phyloP scores from a whole-genome alignment of 2,888 invertebrate species.

The Phytoseiulus persimilis region DNA sequence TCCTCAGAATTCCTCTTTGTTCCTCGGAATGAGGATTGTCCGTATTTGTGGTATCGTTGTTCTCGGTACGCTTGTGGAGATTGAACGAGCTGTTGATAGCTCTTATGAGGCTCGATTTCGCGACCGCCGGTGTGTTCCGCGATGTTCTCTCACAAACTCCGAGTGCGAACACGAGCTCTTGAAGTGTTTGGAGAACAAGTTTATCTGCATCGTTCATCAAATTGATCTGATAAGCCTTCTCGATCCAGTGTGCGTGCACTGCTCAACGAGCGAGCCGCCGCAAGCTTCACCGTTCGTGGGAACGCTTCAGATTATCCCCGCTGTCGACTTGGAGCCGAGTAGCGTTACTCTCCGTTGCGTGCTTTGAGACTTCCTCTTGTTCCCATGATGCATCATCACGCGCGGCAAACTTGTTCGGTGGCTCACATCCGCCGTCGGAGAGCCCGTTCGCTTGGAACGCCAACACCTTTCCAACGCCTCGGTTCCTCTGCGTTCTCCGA shows the following conservation, averaged over 20 bases:
- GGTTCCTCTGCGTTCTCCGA: too few species aligned
- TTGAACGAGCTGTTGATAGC: too few species aligned
- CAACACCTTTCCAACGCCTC: too few species aligned
- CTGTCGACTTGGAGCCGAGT: neutral
- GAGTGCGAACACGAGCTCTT: neutral
- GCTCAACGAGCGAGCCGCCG: neutral
- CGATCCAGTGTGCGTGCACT: neutral
- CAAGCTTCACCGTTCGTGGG: neutral
- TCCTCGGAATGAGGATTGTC: too few species aligned
- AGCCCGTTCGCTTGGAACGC: too few species aligned
- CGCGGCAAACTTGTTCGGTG: too few species aligned
- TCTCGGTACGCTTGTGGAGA: too few species aligned
- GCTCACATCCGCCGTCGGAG: too few species aligned
- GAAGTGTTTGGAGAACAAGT: neutral
- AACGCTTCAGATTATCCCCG: neutral
- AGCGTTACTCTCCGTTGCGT: too few species aligned
- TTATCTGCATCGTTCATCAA: neutral
- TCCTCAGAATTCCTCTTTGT: too few species aligned
- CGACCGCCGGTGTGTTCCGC: neutral
- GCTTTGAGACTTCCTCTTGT: too few species aligned
- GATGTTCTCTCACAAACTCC: neutral
- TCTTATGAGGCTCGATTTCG: neutral
- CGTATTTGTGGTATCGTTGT: too few species aligned
- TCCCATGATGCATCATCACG: neutral
- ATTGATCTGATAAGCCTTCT: neutral